Evolutionary conservation across 1,140 invertebrate genomes (phyloP), one percentile per base, ranked within the genome.

Genomic region (Zaprionus taronus): DNA sequence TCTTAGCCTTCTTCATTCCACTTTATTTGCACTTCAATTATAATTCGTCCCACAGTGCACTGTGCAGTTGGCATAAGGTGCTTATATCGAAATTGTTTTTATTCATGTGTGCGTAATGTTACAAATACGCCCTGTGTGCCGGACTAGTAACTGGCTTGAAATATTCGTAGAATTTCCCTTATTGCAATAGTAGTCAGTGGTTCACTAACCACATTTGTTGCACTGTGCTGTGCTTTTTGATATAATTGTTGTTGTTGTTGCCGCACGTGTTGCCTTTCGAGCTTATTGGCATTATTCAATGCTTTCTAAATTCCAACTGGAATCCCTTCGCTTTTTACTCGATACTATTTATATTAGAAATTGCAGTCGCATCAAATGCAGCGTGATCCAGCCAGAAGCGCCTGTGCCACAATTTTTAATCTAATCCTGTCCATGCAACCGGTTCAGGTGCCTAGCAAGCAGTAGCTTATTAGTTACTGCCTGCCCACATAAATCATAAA

Each of bases 131-230:
- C 57, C 58, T 69, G 77, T 86, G 77, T 77, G 80, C 62, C 66
- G 49, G 63, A 53, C 82, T 71, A 55, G 69, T 68, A 72, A 64
- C 81, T 81, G 71, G 71, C 78, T 90, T 71, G 58, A 87, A 89
- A 89, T 82, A 90, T 89, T 90, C 72, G 81, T 67, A 89, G 81
- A 85, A 89, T 89, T 90, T 80, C 72, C 81, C 74, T 86, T 87
- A 87, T 87, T 86, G 84, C 80, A 72, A 64, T 76, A 79, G 82
- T n/a, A 15, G 15, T 41, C 38, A 41, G 38, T 81, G 75, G 15
- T 81, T 75, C 79, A 73, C 61, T 86, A 72, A 68, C 80, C 79
- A 80, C 57, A 51, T 70, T 53, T 56, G 31, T 60, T 47, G 15
- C 34, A 60, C 15, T 51, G 11, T 24, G 31, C 14, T 34, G 3